Percentiles rank a stretch among this genome's conserved stretches.
These are phyloP conservation scores for Semnopithecus entellus DNA, from an alignment of 2,113 vertebrate genomes.

Conservation along the genomic window DNA sequence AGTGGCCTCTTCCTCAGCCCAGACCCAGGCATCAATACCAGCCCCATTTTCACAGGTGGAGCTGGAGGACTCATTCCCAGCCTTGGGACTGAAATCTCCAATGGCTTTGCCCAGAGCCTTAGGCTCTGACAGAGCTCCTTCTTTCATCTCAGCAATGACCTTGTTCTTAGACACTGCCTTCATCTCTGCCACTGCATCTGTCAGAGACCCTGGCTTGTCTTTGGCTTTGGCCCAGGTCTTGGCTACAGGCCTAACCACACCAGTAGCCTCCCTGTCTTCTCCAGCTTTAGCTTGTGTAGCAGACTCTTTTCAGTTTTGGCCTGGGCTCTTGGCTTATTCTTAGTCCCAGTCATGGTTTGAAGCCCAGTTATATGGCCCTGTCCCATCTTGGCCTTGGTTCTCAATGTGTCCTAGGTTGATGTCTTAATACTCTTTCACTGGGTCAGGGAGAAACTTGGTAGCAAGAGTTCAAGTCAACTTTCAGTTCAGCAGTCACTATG, in stretches of 20 bases:
- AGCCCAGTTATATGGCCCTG: neutral
- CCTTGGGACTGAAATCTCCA: neutral
- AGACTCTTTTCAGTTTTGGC: slow-evolving; percentile 13
- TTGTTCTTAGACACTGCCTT: slow-evolving; percentile 46
- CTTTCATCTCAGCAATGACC: slow-evolving; percentile 1
- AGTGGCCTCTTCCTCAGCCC: slow-evolving; percentile 53
- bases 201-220: neutral
- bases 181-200: neutral
- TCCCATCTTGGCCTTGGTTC: neutral
- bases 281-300: neutral
- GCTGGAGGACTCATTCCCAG: neutral
- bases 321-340: slow-evolving; percentile 52
- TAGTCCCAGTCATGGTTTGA: slow-evolving; percentile 54
- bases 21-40: slow-evolving; percentile 41
- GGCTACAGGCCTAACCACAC: neutral
- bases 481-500: neutral
- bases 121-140: neutral
- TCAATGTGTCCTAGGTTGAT: neutral
- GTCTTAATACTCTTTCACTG: slow-evolving; percentile 12
- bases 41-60: slow-evolving; percentile 40
- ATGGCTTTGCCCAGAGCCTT: neutral
- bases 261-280: slow-evolving; percentile 24
- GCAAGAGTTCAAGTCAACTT: neutral
- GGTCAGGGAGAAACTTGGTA: neutral
- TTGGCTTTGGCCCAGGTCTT: slow-evolving; percentile 47